These are phyloP conservation scores for Arothron firmamentum DNA, from an alignment of 2,113 vertebrate species.

Conservation along the genomic window DNA sequence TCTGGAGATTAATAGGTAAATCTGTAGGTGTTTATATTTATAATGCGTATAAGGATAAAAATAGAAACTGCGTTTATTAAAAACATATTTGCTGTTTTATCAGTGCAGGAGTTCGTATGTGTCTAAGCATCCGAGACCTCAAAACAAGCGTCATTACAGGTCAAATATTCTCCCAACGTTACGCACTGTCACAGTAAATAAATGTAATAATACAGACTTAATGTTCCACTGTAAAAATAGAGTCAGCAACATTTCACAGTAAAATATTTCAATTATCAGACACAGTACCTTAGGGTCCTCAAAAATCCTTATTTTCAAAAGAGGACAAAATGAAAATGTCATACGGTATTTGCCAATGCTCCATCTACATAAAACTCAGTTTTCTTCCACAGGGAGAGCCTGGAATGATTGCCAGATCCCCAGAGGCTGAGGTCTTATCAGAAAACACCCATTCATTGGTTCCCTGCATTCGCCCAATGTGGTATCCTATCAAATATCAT, in stretches of 20 bases:
- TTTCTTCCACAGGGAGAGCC: neutral
- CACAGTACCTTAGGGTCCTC: conserved; percentile 33
- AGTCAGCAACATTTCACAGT: neutral
- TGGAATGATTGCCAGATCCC: neutral
- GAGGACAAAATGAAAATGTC: neutral
- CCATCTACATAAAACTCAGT: neutral
- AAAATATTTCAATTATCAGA: conserved; percentile 3
- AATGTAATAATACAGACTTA: neutral
- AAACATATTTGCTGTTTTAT: neutral
- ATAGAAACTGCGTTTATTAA: too few relatives aligned
- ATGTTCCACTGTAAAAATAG: neutral
- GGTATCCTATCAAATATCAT: conserved; percentile 56
- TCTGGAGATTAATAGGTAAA: conserved; percentile 15
- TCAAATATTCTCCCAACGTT: conserved; percentile 10
- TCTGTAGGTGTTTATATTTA: conserved; percentile 8
- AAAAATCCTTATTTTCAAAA: conserved; percentile 6
- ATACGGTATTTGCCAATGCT: conserved; percentile 14
- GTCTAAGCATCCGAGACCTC: neutral
- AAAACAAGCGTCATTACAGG: conserved; percentile 32
- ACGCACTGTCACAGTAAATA: conserved; percentile 13
- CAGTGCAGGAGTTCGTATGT: neutral
- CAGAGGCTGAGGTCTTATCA: conserved; percentile 22
- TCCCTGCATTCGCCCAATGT: conserved; percentile 27
- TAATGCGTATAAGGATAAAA: conserved; percentile 7
- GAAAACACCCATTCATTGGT: conserved; percentile 41